Evolutionary conservation across 1,140 invertebrate genomes (phyloP).

Genomic region (Bombus sibiricus): DNA sequence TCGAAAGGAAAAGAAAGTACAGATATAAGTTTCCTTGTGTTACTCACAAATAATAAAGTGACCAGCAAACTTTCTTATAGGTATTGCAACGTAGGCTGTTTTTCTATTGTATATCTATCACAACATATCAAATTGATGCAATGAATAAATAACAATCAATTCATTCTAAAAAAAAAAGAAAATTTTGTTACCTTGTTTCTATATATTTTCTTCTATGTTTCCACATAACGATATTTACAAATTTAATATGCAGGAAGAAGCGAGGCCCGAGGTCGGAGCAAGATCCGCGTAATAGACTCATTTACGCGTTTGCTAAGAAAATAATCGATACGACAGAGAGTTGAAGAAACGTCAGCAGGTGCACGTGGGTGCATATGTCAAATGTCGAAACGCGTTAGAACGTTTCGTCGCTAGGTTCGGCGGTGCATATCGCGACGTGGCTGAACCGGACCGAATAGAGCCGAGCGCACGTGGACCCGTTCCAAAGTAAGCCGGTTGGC

Average conservation of each 20-base stretch:
- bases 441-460: slow-evolving; percentile 34
- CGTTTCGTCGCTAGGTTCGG: slow-evolving; percentile 70
- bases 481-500: slow-evolving; percentile 72
- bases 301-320: not conserved
- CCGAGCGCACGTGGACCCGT: slow-evolving; percentile 66
- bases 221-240: not conserved
- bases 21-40: no score
- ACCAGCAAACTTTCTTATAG: not conserved
- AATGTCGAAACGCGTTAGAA: slow-evolving; percentile 71
- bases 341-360: slow-evolving; percentile 48
- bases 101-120: not conserved
- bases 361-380: slow-evolving; percentile 68
- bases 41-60: not conserved
- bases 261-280: no score
- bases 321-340: slow-evolving; percentile 4
- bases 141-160: no score
- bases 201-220: not conserved
- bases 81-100: not conserved
- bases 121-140: no score
- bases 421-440: slow-evolving; percentile 65
- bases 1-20: not conserved
- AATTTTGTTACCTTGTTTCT: no score
- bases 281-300: not conserved
- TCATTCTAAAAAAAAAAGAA: no score
- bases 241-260: not conserved